Evolutionary conservation across 2,888 invertebrate species (phyloP), one percentile per base, ranked within the genome.

Genomic region (Amorpha juglandis): DNA sequence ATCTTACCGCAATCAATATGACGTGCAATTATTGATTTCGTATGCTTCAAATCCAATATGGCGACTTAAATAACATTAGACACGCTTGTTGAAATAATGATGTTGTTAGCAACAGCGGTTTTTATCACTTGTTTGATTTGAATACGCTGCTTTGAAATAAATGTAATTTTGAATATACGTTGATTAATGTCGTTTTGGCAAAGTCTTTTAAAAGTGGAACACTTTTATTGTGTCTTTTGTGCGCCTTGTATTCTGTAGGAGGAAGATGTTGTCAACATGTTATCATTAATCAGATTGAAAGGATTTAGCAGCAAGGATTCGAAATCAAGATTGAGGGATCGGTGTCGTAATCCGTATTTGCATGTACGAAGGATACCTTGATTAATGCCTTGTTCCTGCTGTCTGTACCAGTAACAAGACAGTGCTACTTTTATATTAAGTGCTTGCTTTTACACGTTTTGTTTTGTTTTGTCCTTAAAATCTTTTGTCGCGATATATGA

Each of bases 11-110:
- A 80, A 85, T 83, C 48, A 47, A 80, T 76, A 71, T 74, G n/a
- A n/a, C n/a, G 76, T 77, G 85, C 83, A 90, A 92, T 92, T 91
- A 92, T 85, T 89, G 86, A 92, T 92, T 92, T 86, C 70, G 86
- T 89, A 92, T 89, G 92, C 84, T 76, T 83, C 87, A 84, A 88
- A 87, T 88, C 84, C 89, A 90, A 91, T 89, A 88, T 83, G 73
- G 80, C 77, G 82, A 80, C 78, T 86, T 83, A 86, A 87, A 85
- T 76, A 81, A 84, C 77, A 88, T 91, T 90, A 85, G 89, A 71
- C 74, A 90, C 82, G 92, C 91, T 88, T 73, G 89, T 91, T 90
- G 82, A 65, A 50, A 68, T 80, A 75, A 90, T 88, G 85, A 90
- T 87, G 89, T 91, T 90, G 90, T 92, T 91, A 90, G 88, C 82